These are phyloP conservation scores for Empis livida DNA, from an alignment of 2,888 invertebrate genomes.

Conservation along the genomic window DNA sequence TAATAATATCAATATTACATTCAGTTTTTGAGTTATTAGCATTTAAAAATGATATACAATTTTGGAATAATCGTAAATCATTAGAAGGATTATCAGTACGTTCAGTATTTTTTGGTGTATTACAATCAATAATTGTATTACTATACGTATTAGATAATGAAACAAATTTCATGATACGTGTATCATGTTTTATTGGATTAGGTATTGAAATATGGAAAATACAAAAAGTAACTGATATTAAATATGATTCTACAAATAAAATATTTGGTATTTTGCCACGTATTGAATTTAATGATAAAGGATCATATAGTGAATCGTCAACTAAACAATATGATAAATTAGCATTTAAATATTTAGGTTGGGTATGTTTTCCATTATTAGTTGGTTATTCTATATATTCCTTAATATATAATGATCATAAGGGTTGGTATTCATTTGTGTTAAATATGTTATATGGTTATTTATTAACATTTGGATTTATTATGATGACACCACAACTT, in stretches of 20 bases:
- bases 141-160: constrained; percentile 98
- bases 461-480: constrained; percentile 95
- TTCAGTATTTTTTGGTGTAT: constrained; percentile 96
- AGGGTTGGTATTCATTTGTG: constrained; percentile 98
- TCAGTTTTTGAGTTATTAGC: constrained; percentile 96
- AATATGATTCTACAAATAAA: constrained; percentile 58
- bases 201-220: constrained; percentile 99
- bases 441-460: constrained; percentile 96
- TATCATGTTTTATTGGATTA: constrained; percentile 89
- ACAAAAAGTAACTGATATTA: constrained; percentile 84
- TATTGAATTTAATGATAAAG: constrained; percentile 78
- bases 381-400: constrained; percentile 92
- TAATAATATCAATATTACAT: constrained; percentile 86
- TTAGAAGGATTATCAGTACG: constrained; percentile 95
- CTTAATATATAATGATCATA: constrained; percentile 89
- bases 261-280: constrained; percentile 69
- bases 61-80: constrained; percentile 96
- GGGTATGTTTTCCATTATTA: constrained; percentile 89
- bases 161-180: constrained; percentile 88
- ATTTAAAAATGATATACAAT: constrained; percentile 99
- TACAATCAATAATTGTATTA: constrained; percentile 89
- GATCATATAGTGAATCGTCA: constrained; percentile 88
- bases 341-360: constrained; percentile 93
- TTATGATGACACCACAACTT: constrained; percentile 99
- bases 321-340: constrained; percentile 89